Evolutionary conservation across 2,888 invertebrate genomes (phyloP).

Genomic region (Melanostoma scalare): DNA sequence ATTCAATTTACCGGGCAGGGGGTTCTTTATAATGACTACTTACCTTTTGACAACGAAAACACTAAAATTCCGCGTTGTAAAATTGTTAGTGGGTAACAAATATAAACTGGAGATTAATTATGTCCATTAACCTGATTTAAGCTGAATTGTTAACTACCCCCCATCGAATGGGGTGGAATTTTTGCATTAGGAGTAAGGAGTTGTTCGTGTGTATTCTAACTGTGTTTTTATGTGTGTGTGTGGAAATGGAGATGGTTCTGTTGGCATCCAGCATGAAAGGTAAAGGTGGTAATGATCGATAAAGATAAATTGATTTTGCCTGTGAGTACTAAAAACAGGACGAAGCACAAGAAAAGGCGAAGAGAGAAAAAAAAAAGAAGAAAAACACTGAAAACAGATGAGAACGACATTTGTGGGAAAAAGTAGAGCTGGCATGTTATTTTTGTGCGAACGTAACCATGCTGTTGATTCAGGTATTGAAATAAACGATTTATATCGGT

Average conservation of each 20-base stretch:
- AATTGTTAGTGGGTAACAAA: slow-evolving; percentile 16
- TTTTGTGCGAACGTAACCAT: slow-evolving; percentile 23
- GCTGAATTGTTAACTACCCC: slow-evolving; percentile 40
- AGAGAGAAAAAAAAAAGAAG: neutral
- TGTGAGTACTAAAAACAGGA: slow-evolving; percentile 31
- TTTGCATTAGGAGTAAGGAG: neutral
- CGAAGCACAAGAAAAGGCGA: neutral
- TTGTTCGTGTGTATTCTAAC: neutral
- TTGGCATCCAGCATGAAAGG: slow-evolving; percentile 9
- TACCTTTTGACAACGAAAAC: neutral
- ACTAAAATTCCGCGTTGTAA: neutral
- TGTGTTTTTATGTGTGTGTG: neutral
- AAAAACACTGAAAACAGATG: neutral
- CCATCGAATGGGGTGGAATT: no score
- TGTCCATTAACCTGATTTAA: slow-evolving; percentile 70
- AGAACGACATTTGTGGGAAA: slow-evolving; percentile 18
- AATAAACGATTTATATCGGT: slow-evolving; percentile 71
- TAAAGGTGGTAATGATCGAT: slow-evolving; percentile 66
- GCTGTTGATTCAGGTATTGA: slow-evolving; percentile 59
- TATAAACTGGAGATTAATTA: slow-evolving; percentile 52
- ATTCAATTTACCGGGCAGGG: no score
- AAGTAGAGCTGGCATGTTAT: neutral
- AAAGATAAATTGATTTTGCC: slow-evolving; percentile 69
- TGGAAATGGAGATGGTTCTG: slow-evolving; percentile 9
- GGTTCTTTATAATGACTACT: neutral